A percentile compares a stretch with the other conserved stretches of the same genome.
Conservation (phyloP, 2,888 invertebrate species). For the Folsomia manolachei region DNA sequence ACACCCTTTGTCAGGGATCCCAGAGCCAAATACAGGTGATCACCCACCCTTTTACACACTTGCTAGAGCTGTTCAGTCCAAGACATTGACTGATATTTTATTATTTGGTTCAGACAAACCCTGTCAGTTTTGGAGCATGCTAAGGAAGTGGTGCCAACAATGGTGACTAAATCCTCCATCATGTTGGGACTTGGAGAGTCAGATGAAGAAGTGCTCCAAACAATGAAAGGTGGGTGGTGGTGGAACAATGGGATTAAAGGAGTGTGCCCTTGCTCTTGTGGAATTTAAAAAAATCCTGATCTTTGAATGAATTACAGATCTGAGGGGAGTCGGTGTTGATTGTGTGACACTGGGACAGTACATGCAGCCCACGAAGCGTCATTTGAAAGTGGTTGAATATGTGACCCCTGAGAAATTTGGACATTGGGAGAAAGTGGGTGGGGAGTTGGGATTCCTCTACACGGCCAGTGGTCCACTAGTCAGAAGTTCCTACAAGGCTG, state of each 20-base stretch:
- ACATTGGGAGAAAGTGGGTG: slow-evolving; percentile 78
- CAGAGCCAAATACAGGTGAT: slow-evolving; percentile 81
- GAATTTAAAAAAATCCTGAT: too few species aligned
- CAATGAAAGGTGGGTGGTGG: slow-evolving; percentile 66
- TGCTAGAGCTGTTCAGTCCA: too few species aligned
- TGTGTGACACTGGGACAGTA: slow-evolving; percentile 97
- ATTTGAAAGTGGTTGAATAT: slow-evolving; percentile 90
- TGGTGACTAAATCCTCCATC: slow-evolving; percentile 95
- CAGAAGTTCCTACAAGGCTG: slow-evolving; percentile 95
- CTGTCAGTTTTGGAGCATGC: slow-evolving; percentile 75
- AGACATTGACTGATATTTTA: too few species aligned
- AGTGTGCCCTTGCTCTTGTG: not conserved
- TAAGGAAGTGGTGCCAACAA: slow-evolving; percentile 72
- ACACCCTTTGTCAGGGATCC: slow-evolving; percentile 91
- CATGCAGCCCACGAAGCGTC: slow-evolving; percentile 98
- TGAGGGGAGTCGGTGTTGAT: slow-evolving; percentile 79
- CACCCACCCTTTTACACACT: too few species aligned
- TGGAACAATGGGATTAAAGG: not conserved
- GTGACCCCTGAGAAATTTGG: slow-evolving; percentile 92
- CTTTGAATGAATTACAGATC: slow-evolving; percentile 68
- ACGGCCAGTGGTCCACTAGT: slow-evolving; percentile 97
- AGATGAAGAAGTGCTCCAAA: slow-evolving; percentile 79
- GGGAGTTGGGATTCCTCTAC: slow-evolving; percentile 86
- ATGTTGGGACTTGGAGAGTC: slow-evolving; percentile 95
- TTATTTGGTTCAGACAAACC: slow-evolving; percentile 78